Conservation (phyloP, 2,888 invertebrate species). For the Apeira syringaria region DNA sequence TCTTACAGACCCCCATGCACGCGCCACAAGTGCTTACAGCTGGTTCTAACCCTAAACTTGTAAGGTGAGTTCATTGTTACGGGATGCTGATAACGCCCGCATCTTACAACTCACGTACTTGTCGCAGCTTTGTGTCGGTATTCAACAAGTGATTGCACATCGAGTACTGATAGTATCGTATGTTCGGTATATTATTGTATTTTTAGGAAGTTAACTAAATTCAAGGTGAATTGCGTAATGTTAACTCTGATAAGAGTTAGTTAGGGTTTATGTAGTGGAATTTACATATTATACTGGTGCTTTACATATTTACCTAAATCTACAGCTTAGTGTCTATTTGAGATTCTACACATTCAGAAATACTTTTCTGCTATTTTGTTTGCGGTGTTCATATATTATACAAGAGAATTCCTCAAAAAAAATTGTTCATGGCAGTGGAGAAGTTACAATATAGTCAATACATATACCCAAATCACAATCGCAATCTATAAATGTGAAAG, state of each 20-base stretch:
- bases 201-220: constrained; percentile 16
- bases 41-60: constrained; percentile 42
- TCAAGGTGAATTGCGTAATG: constrained; percentile 30
- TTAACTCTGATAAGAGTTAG: constrained; percentile 1
- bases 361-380: no score
- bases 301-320: not conserved
- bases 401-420: no score
- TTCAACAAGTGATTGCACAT: constrained; percentile 31
- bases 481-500: no score
- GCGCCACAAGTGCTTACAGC: constrained; percentile 57
- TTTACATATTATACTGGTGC: constrained; percentile 9
- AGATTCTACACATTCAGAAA: no score
- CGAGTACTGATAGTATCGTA: constrained; percentile 27
- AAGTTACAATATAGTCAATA: no score
- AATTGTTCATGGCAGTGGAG: no score
- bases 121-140: constrained; percentile 29
- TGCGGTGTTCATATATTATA: no score
- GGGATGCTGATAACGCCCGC: constrained; percentile 69
- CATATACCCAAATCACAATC: no score
- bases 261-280: constrained; percentile 1
- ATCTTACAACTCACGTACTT: constrained; percentile 41
- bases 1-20: constrained; percentile 55
- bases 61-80: constrained; percentile 36
- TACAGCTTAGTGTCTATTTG: no score
- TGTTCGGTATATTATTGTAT: constrained; percentile 18